phyloP scores from a whole-genome alignment of 2,113 vertebrate genomes.

The Prietella phreatophila region DNA sequence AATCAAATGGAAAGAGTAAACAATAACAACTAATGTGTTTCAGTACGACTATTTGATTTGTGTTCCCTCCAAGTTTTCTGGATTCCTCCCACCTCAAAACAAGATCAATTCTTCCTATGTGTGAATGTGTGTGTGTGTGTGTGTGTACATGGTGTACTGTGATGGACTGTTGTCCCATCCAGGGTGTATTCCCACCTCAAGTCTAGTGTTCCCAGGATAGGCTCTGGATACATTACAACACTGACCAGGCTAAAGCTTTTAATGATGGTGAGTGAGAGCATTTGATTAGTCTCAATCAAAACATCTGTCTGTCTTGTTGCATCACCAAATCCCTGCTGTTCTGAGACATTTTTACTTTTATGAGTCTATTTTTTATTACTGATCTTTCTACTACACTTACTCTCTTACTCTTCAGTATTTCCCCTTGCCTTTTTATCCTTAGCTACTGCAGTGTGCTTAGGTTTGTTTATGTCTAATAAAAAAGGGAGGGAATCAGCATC shows the following conservation, averaged over 20 bases:
- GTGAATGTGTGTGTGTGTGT: background rate
- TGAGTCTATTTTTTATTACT: too few species aligned
- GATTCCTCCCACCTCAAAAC: background rate
- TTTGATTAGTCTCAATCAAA: background rate
- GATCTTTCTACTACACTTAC: background rate
- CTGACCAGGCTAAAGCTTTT: background rate
- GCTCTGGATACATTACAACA: background rate
- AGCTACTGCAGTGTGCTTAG: background rate
- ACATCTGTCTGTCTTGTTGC: conserved; percentile 16
- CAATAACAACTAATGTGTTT: conserved; percentile 3
- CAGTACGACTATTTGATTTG: background rate
- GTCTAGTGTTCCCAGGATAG: background rate
- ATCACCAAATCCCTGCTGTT: background rate
- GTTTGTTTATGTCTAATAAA: conserved; percentile 1
- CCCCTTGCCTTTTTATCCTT: background rate
- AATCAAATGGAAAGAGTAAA: conserved; percentile 10
- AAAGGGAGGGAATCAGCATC: background rate
- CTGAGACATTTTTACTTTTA: background rate
- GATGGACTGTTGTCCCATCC: background rate
- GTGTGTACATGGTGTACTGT: background rate
- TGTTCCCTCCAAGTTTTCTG: background rate
- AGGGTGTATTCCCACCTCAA: background rate
- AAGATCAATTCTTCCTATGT: background rate
- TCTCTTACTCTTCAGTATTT: background rate
- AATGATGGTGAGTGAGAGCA: background rate